Percentiles rank a stretch among this genome's conserved stretches.
phyloP scores from a whole-genome alignment of 2,797 vertebrate species.

The Tenualosa thibaudeaui region DNA sequence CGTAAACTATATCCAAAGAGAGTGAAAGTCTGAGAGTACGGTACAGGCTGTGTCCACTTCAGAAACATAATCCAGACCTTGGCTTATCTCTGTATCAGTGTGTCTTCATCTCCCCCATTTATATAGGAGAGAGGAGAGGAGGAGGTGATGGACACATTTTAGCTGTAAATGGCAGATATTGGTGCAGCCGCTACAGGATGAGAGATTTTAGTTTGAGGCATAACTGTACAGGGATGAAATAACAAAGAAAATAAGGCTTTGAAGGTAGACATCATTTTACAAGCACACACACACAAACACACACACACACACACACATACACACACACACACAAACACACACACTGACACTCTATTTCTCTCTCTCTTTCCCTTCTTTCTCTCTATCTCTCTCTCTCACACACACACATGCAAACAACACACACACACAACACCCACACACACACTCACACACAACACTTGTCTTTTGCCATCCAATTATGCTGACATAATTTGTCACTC shows the following conservation, averaged over 20 bases:
- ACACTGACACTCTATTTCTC: not conserved
- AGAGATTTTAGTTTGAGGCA: not conserved
- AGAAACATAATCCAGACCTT: not conserved
- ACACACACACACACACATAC: not conserved
- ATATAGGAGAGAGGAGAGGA: not conserved
- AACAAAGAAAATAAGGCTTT: not conserved
- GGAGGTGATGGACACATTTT: not conserved
- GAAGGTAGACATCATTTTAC: not conserved
- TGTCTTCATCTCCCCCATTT: not conserved
- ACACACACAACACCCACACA: constrained; percentile 4
- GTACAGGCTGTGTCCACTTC: not conserved
- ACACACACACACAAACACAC: constrained; percentile 2
- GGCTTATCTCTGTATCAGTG: not conserved
- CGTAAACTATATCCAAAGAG: not conserved
- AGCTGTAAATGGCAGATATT: not conserved
- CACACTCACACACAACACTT: not conserved
- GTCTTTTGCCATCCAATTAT: constrained; percentile 46
- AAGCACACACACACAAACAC: not conserved
- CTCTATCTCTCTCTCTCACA: not conserved
- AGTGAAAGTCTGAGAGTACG: not conserved
- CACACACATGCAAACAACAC: not conserved
- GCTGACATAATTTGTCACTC: constrained; percentile 25
- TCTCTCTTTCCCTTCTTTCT: not conserved
- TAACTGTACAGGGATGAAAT: not conserved
- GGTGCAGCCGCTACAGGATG: not conserved